Conservation (phyloP, 2,797 vertebrate genomes). For the Emydoidea blandingii region DNA sequence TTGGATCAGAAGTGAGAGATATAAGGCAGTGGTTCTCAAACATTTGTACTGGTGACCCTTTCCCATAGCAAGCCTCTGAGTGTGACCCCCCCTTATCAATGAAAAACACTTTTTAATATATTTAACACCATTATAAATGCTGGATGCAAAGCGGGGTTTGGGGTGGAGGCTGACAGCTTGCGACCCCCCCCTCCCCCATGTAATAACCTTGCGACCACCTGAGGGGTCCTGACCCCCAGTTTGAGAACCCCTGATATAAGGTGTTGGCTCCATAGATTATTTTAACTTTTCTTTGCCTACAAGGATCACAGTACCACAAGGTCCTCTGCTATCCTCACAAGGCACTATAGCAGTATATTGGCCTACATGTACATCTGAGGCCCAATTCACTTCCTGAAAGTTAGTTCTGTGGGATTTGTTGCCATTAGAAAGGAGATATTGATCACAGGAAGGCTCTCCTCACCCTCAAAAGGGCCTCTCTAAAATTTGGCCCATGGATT, state of each 20-base stretch:
- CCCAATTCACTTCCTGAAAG: background rate
- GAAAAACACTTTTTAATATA: too few relatives aligned
- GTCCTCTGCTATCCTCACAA: background rate
- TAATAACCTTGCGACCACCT: too few relatives aligned
- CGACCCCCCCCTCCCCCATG: too few relatives aligned
- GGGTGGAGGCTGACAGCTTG: too few relatives aligned
- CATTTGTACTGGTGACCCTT: too few relatives aligned
- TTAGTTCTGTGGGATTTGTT: background rate
- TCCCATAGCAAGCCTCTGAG: too few relatives aligned
- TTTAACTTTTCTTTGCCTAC: background rate
- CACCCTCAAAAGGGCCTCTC: background rate
- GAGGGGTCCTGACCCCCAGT: too few relatives aligned
- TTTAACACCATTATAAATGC: too few relatives aligned
- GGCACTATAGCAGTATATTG: background rate
- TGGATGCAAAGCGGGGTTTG: too few relatives aligned
- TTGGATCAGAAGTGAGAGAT: background rate
- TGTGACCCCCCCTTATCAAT: too few relatives aligned
- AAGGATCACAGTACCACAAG: background rate
- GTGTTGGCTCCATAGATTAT: background rate
- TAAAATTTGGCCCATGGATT: background rate
- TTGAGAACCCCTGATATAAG: background rate
- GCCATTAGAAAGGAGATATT: background rate
- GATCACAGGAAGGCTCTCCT: background rate
- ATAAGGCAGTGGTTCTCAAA: background rate
- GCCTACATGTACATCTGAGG: background rate